These are phyloP conservation scores for Caenorhabditis elegans DNA, from an alignment of 1,140 invertebrate genomes.

Conservation along the genomic window DNA sequence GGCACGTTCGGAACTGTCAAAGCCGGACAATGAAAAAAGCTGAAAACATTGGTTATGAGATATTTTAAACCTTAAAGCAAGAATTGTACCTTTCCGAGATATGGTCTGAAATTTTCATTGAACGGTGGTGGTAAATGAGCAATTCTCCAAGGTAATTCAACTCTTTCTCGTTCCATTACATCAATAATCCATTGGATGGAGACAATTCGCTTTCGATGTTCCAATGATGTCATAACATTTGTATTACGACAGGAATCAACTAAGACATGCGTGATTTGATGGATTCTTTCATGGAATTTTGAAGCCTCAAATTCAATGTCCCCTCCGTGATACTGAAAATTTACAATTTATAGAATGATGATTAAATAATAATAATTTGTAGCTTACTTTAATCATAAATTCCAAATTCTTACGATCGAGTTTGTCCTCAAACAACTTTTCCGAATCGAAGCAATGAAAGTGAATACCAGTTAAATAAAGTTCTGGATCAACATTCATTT, in stretches of 20 bases:
- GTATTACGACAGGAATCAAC: neutral
- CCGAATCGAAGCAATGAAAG: neutral
- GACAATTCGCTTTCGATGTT: constrained; percentile 36
- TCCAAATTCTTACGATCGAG: constrained; percentile 6
- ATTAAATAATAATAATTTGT: neutral
- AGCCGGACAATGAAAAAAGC: constrained; percentile 32
- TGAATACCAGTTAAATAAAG: neutral
- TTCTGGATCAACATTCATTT: neutral
- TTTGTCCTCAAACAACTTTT: constrained; percentile 1
- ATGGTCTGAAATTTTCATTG: constrained; percentile 4
- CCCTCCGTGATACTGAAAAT: constrained; percentile 1
- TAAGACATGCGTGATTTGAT: neutral
- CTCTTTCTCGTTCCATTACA: constrained; percentile 8
- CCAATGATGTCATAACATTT: neutral
- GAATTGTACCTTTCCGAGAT: neutral
- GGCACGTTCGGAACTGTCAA: constrained; percentile 22
- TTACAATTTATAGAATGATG: neutral
- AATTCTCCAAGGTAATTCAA: constrained; percentile 34
- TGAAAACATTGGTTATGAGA: neutral
- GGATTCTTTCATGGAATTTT: neutral
- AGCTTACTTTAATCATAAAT: neutral
- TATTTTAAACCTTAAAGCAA: neutral
- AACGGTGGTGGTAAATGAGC: constrained; percentile 36
- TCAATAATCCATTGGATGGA: constrained; percentile 40
- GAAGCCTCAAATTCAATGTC: neutral